phyloP scores from a whole-genome alignment of 1,140 invertebrate genomes.

The Pemphigus obesinymphae region DNA sequence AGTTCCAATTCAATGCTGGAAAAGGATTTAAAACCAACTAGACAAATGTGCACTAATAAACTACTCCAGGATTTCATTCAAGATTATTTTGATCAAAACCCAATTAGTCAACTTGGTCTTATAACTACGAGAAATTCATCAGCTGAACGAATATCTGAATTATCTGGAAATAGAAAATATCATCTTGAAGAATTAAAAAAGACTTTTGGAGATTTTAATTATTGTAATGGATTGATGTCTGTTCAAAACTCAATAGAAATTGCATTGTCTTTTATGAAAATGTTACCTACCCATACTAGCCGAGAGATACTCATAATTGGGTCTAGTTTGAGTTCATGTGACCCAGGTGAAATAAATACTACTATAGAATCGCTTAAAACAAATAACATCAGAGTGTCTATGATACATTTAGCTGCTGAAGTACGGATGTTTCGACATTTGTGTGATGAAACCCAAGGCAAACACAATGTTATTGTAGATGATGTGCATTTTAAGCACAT shows the following conservation, averaged over 20 bases:
- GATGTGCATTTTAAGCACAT: slow-evolving; percentile 77
- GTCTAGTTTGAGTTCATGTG: slow-evolving; percentile 92
- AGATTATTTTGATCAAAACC: slow-evolving; percentile 98
- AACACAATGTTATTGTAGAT: slow-evolving; percentile 84
- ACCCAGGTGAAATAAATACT: slow-evolving; percentile 84
- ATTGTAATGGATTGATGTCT: slow-evolving; percentile 78
- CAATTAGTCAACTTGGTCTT: slow-evolving; percentile 92
- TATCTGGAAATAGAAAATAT: slow-evolving; percentile 79
- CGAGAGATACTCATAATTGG: slow-evolving; percentile 86
- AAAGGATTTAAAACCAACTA: slow-evolving; percentile 92
- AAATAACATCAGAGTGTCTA: slow-evolving; percentile 66
- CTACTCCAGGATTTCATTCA: slow-evolving; percentile 78
- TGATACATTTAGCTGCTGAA: slow-evolving; percentile 93
- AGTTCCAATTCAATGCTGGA: slow-evolving; percentile 88
- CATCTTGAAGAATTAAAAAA: slow-evolving; percentile 53
- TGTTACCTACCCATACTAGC: slow-evolving; percentile 88
- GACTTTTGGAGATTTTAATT: slow-evolving; percentile 41
- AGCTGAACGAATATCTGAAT: slow-evolving; percentile 77
- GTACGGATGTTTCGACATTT: slow-evolving; percentile 82
- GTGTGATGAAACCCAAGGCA: slow-evolving; percentile 75
- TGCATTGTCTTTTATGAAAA: slow-evolving; percentile 76
- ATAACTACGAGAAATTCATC: slow-evolving; percentile 89
- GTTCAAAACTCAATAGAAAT: slow-evolving; percentile 91
- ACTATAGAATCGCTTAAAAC: slow-evolving; percentile 74
- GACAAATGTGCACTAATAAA: slow-evolving; percentile 82